Base-by-base conservation (phyloP, 2,113 vertebrate species). In the Phodopus roborovskii region DNA sequence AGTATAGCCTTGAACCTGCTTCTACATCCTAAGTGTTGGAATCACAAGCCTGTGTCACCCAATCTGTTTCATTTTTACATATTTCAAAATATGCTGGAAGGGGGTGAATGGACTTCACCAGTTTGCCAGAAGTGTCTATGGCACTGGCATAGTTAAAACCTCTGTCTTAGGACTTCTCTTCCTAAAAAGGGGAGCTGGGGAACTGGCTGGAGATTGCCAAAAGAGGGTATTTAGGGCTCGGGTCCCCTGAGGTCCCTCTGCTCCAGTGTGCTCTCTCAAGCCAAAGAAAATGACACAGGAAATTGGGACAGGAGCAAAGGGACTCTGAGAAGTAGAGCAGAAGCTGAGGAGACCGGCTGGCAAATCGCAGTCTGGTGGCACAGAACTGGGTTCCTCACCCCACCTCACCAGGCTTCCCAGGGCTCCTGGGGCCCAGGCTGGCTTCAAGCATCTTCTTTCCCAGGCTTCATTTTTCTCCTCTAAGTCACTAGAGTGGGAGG, bases 221-320 rank as follows among this genome's bases (percentile, higher is more conserved):
- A 94, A 74, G 94, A 97, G 95, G 95, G 83, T 93, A 97, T 96
- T 95, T 94, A 97, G 96, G 97, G 33, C 97, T 64, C 3, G 48
- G 79, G 19, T 97, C 97, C 93, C 97, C 5, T 9, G 97, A 91
- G 97, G 53, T 77, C 73, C 30, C 20, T 7, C 68, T 77, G 92
- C 96, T 92, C 88, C 17, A 0, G 82, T 30, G 53, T 93, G 71
- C 42, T 87, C 79, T 75, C 88, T 89, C 91, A 94, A 96, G 70
- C 88, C 7, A 62, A 95, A 92, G 92, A 94, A 96, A 97, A 86
- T 94, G 96, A 97, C 84, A 81, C 81, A 95, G 86, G 81, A 92
- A 98, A 98, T 71, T 97, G 95, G 98, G 89, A 53, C 94, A 97
- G 95, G 81, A 96, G 97, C 96, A 87, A 91, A 94, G 96, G 96